Evolutionary conservation across 2,888 invertebrate species (phyloP).

Genomic region (Branchinecta sandiegonensis): DNA sequence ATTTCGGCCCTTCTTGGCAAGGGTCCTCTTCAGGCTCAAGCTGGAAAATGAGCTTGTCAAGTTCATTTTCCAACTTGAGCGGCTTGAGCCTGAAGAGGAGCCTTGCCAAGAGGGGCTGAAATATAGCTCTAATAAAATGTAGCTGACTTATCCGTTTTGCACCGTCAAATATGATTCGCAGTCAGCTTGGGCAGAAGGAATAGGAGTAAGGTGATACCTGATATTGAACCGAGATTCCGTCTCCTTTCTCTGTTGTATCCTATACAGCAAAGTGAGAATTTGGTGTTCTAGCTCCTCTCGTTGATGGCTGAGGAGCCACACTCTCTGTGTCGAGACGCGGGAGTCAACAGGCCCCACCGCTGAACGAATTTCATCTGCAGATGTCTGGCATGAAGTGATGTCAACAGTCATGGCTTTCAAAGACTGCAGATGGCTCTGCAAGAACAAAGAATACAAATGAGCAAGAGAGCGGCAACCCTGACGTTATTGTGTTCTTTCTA

Average conservation of each 20-base stretch:
- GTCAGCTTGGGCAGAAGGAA: too few relatives aligned
- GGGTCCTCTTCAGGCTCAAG: too few relatives aligned
- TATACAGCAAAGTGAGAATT: constrained; percentile 16
- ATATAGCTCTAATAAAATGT: too few relatives aligned
- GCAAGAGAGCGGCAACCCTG: too few relatives aligned
- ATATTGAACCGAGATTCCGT: not conserved
- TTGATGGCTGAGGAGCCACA: constrained; percentile 63
- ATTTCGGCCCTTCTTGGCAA: too few relatives aligned
- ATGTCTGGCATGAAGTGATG: constrained; percentile 53
- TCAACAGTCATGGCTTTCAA: constrained; percentile 45
- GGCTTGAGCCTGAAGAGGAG: too few relatives aligned
- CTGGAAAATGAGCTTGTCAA: too few relatives aligned
- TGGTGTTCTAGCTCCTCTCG: constrained; percentile 66
- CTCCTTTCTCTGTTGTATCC: constrained; percentile 19
- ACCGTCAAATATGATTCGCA: too few relatives aligned
- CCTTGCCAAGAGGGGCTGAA: too few relatives aligned
- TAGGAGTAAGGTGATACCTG: not conserved
- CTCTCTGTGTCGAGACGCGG: constrained; percentile 58
- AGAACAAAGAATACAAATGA: constrained; percentile 15
- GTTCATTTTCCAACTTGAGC: too few relatives aligned
- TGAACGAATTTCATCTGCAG: constrained; percentile 67
- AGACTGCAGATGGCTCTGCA: constrained; percentile 42
- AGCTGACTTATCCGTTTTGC: too few relatives aligned
- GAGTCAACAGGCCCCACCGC: constrained; percentile 69
- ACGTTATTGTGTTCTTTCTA: too few relatives aligned